Conservation (phyloP, 2,797 vertebrate genomes). For the Heterohyrax brucei region DNA sequence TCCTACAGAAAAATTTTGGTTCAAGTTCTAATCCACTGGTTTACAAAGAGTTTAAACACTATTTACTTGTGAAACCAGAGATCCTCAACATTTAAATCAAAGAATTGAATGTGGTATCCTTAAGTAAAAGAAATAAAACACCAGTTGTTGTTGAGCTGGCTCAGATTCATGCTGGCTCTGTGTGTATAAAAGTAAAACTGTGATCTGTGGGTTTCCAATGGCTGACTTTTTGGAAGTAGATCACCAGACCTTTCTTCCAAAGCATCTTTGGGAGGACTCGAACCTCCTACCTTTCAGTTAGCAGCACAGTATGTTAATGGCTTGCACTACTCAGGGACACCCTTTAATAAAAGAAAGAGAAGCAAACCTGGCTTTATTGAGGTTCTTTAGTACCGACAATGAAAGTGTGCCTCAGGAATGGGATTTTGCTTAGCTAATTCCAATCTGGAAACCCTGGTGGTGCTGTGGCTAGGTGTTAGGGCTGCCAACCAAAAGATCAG, state of each 20-base stretch:
- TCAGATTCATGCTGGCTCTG: not conserved
- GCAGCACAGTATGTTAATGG: not conserved
- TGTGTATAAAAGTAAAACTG: not conserved
- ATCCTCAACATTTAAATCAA: not conserved
- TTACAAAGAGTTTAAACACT: slow-evolving; percentile 48
- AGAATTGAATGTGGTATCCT: not conserved
- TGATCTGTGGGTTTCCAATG: not conserved
- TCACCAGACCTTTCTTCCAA: not conserved
- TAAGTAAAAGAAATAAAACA: not conserved
- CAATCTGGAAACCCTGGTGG: not conserved
- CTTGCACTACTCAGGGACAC: not conserved
- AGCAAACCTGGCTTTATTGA: too few relatives aligned
- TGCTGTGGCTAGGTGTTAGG: too few relatives aligned
- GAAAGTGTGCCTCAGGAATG: not conserved
- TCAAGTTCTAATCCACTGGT: not conserved
- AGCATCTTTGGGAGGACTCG: not conserved
- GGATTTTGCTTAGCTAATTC: slow-evolving; percentile 3
- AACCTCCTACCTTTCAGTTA: not conserved
- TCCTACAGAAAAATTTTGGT: slow-evolving; percentile 1
- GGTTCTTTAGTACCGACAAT: not conserved
- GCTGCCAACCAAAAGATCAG: too few relatives aligned
- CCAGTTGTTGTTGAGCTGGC: not conserved
- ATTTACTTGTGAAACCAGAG: slow-evolving; percentile 11
- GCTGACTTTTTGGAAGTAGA: not conserved
- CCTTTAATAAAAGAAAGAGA: not conserved